Percentiles rank a stretch among this genome's conserved stretches.
Conservation (phyloP, 2,113 vertebrate species). For the Larimichthys polyactis region DNA sequence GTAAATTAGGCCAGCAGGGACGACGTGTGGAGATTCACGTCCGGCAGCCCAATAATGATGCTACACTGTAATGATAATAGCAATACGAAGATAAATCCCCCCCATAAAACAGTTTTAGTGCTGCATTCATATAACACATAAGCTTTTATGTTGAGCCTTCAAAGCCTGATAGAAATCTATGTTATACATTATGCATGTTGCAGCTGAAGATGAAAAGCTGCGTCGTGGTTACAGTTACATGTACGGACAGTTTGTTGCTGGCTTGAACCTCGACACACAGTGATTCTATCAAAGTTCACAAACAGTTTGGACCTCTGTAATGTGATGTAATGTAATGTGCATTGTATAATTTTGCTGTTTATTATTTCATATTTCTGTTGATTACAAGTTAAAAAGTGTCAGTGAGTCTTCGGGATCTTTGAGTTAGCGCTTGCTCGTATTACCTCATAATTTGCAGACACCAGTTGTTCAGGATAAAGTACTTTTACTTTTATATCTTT, state of each 20-base stretch:
- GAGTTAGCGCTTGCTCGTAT: too few species aligned
- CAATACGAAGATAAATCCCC: constrained; percentile 25
- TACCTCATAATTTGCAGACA: too few species aligned
- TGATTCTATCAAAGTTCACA: not conserved
- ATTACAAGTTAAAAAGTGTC: too few species aligned
- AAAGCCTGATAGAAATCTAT: constrained; percentile 57
- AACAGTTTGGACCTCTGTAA: not conserved
- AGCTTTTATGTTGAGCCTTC: constrained; percentile 57
- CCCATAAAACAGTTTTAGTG: constrained; percentile 26
- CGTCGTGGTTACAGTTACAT: not conserved
- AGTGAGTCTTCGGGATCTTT: too few species aligned
- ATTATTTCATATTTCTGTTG: too few species aligned
- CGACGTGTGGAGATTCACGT: not conserved
- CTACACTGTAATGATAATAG: not conserved
- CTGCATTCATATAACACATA: constrained; percentile 42
- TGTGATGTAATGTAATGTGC: not conserved
- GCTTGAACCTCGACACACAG: not conserved
- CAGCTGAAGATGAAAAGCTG: constrained; percentile 55
- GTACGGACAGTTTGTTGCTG: not conserved
- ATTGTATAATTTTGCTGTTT: not conserved
- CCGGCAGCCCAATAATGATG: not conserved
- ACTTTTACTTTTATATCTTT: too few species aligned
- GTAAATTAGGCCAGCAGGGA: constrained; percentile 33
- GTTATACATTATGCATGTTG: constrained; percentile 58
- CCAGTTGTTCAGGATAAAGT: too few species aligned